Evolutionary conservation across 2,888 invertebrate species (phyloP).

Genomic region (Aelia acuminata): DNA sequence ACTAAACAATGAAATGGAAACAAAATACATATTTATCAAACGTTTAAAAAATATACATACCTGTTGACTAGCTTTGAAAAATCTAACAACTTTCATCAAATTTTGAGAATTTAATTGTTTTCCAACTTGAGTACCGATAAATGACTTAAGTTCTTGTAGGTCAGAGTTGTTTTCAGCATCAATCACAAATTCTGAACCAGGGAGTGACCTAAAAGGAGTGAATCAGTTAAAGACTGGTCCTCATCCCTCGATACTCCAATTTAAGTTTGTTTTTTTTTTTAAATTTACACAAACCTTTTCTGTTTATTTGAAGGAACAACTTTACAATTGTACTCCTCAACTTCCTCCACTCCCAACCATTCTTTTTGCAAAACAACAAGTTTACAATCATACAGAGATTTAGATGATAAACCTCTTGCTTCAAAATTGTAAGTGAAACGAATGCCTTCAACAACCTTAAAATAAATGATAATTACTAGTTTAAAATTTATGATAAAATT

Average conservation of each 20-base stretch:
- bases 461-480: background rate
- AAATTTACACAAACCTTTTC: background rate
- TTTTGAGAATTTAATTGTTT: background rate
- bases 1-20: background rate
- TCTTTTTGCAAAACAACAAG: background rate
- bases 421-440: constrained; percentile 22
- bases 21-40: background rate
- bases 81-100: constrained; percentile 24
- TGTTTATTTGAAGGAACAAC: background rate
- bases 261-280: background rate
- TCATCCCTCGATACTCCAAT: background rate
- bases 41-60: background rate
- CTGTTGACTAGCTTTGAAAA: constrained; percentile 40
- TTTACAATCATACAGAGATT: constrained; percentile 24
- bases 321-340: background rate
- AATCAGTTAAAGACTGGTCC: background rate
- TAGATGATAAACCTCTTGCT: constrained; percentile 10
- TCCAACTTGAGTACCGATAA: background rate
- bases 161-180: background rate
- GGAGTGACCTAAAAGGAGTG: background rate
- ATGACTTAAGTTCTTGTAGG: constrained; percentile 12
- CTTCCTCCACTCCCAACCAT: background rate
- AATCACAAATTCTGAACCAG: constrained; percentile 1
- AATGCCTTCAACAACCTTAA: constrained; percentile 13
- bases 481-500: background rate